A percentile compares a stretch with the other conserved stretches of the same genome.
Conservation (phyloP, 2,888 invertebrate species). For the Philereme vetulata region DNA sequence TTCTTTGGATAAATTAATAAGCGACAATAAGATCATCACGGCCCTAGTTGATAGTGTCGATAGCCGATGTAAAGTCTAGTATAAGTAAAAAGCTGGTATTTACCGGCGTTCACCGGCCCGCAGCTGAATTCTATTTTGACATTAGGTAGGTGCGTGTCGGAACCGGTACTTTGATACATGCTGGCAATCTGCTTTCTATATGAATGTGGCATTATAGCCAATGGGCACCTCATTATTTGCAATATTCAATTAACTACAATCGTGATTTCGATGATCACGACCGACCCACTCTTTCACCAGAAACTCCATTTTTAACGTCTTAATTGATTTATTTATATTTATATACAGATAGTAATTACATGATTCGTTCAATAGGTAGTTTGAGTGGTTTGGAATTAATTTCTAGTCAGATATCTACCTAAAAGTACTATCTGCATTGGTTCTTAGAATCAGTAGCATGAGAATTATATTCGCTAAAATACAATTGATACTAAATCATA, state of each 20-base stretch:
- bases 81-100: constrained; percentile 15
- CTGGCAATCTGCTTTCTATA: constrained; percentile 17
- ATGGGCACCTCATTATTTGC: constrained; percentile 61
- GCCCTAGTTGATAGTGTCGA: constrained; percentile 54
- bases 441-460: constrained; percentile 45
- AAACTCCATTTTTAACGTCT: constrained; percentile 56
- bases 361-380: constrained; percentile 53
- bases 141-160: not conserved
- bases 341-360: constrained; percentile 55
- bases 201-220: constrained; percentile 3
- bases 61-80: constrained; percentile 59
- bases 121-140: not conserved
- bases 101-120: not conserved
- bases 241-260: constrained; percentile 72
- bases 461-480: constrained; percentile 43
- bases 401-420: constrained; percentile 48
- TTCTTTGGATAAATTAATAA: constrained; percentile 74
- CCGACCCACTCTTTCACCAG: constrained; percentile 47
- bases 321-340: constrained; percentile 65
- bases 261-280: constrained; percentile 67
- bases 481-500: constrained; percentile 43
- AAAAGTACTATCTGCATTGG: constrained; percentile 43
- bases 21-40: constrained; percentile 67
- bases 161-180: not conserved
- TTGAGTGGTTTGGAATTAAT: constrained; percentile 51